Conservation (phyloP, 2,888 invertebrate species). For the Drosophila quinaria region DNA sequence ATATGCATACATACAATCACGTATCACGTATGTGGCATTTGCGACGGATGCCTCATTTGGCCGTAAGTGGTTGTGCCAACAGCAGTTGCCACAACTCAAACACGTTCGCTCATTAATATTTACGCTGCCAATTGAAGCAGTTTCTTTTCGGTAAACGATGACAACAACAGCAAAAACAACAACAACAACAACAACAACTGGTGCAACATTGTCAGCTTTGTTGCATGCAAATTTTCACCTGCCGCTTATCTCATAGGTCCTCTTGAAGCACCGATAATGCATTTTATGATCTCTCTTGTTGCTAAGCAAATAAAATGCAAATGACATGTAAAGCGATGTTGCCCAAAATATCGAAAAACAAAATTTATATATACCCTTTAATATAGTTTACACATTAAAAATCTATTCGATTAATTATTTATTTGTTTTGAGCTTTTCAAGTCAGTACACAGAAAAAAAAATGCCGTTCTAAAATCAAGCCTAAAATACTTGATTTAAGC, state of each 20-base stretch:
- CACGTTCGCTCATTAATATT: slow-evolving; percentile 77
- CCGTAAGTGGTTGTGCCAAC: slow-evolving; percentile 38
- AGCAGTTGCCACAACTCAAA: slow-evolving; percentile 55
- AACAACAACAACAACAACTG: slow-evolving; percentile 22
- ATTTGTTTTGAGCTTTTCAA: background rate
- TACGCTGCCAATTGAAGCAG: slow-evolving; percentile 70
- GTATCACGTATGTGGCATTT: slow-evolving; percentile 6
- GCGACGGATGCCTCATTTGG: slow-evolving; percentile 30
- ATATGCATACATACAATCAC: slow-evolving; percentile 37
- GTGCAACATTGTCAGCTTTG: slow-evolving; percentile 36
- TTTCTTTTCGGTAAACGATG: slow-evolving; percentile 46
- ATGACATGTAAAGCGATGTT: background rate
- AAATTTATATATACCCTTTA: background rate
- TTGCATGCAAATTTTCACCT: slow-evolving; percentile 62
- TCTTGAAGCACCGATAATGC: slow-evolving; percentile 23
- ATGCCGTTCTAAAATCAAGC: too few species aligned
- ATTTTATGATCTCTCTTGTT: slow-evolving; percentile 25
- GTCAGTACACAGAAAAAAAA: too few species aligned
- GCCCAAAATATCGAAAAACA: background rate
- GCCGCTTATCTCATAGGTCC: slow-evolving; percentile 35
- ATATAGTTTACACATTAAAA: background rate
- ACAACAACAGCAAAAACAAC: slow-evolving; percentile 25
- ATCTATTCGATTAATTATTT: too few species aligned
- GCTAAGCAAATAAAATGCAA: background rate
- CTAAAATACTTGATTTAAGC: too few species aligned